Conservation (phyloP, 2,113 vertebrate genomes). For the Eubucco bourcierii region DNA sequence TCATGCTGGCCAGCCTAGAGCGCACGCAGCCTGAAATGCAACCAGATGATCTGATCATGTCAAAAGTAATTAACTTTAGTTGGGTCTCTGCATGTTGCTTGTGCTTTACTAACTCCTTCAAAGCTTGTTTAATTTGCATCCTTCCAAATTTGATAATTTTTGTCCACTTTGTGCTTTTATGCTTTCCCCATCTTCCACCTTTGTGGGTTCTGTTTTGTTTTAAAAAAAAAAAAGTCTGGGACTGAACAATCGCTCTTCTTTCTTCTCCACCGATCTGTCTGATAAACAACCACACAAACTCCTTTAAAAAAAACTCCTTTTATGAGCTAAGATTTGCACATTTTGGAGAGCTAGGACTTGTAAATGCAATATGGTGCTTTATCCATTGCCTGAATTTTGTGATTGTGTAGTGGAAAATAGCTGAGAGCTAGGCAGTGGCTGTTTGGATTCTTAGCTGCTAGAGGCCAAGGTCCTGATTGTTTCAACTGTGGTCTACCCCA, state of each 20-base stretch:
- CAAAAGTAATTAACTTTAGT: constrained; percentile 74
- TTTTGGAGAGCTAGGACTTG: neutral
- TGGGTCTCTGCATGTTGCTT: constrained; percentile 19
- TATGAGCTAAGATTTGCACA: rapidly evolving
- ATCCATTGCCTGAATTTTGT: neutral
- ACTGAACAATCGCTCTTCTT: neutral
- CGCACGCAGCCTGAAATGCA: constrained; percentile 12
- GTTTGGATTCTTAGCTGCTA: neutral
- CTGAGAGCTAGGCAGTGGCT: neutral
- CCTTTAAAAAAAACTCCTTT: neutral
- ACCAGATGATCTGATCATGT: constrained; percentile 67
- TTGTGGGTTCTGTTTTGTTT: neutral
- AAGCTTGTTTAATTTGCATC: constrained; percentile 45
- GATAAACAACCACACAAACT: neutral
- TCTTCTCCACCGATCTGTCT: neutral
- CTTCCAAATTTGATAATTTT: constrained; percentile 6
- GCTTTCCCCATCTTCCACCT: neutral
- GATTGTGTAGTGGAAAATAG: neutral
- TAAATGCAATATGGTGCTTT: neutral
- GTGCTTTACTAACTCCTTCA: neutral
- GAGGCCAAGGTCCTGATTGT: neutral
- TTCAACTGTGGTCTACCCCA: neutral
- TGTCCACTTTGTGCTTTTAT: neutral
- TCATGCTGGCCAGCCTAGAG: neutral
- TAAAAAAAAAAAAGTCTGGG: neutral